Conservation (phyloP, 2,888 invertebrate species). For the Meghimatium bilineatum region DNA sequence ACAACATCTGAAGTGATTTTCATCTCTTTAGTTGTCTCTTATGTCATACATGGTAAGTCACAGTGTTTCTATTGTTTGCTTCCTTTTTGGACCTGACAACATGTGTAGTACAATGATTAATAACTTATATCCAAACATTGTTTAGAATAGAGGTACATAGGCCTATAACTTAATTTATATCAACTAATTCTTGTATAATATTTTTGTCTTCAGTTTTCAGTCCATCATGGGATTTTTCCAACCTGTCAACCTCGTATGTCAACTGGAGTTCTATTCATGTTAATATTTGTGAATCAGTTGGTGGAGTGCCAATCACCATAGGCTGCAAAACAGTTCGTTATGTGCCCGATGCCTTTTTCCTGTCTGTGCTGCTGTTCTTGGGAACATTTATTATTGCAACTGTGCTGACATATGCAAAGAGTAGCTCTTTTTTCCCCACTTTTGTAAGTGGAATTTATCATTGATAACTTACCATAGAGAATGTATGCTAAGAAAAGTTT, state of each 20-base stretch:
- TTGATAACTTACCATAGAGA: no score
- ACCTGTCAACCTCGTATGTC: constrained; percentile 17
- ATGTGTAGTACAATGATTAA: no score
- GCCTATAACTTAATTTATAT: not conserved
- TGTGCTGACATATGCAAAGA: constrained; percentile 93
- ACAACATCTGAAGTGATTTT: no score
- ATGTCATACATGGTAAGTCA: no score
- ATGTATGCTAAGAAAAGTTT: no score
- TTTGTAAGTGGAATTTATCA: constrained; percentile 81
- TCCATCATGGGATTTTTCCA: constrained; percentile 10
- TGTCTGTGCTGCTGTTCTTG: constrained; percentile 93
- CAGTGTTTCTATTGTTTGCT: no score
- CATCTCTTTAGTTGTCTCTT: no score
- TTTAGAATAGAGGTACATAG: no score
- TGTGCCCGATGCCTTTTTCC: constrained; percentile 87
- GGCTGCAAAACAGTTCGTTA: constrained; percentile 61
- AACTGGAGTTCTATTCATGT: constrained; percentile 50
- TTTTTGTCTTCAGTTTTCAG: not conserved
- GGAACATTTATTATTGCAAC: constrained; percentile 94
- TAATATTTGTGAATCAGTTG: constrained; percentile 48
- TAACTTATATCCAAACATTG: no score
- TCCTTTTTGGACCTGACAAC: no score
- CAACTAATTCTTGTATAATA: not conserved
- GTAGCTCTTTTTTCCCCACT: constrained; percentile 93
- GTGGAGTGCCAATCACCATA: constrained; percentile 78